These are phyloP conservation scores for Beroe ovata DNA, from an alignment of 37 sponge, comb jelly and placozoan genomes.

Conservation along the genomic window DNA sequence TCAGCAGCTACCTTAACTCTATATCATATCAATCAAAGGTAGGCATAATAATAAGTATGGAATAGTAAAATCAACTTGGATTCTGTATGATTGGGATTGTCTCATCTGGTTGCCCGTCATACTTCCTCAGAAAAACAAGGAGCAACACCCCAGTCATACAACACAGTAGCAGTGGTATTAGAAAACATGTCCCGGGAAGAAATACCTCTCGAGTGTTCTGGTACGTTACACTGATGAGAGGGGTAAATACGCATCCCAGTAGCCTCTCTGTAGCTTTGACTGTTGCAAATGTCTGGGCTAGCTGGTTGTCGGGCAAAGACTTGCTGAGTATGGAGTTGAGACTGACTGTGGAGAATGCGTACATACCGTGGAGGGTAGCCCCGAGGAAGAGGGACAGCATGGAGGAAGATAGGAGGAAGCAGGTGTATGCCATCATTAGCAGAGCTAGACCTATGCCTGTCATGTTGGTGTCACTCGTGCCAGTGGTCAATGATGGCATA, in stretches of 20 bases:
- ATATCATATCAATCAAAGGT: too few relatives aligned
- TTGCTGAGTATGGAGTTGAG: conserved; percentile 57
- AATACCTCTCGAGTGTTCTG: neutral
- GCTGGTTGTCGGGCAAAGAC: conserved; percentile 6
- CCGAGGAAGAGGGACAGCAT: conserved; percentile 6
- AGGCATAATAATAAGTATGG: too few relatives aligned
- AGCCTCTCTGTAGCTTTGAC: neutral
- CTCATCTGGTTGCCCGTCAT: neutral
- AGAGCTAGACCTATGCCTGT: neutral
- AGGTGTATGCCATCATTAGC: neutral
- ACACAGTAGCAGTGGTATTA: conserved; percentile 1
- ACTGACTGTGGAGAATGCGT: neutral
- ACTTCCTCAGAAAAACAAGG: neutral
- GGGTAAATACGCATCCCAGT: neutral
- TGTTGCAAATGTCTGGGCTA: neutral
- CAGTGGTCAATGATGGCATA: neutral
- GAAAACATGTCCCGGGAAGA: conserved; percentile 3
- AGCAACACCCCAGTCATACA: neutral
- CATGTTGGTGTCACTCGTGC: conserved; percentile 20
- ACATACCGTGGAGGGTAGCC: conserved; percentile 39
- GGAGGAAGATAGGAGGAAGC: neutral
- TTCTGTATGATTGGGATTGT: neutral
- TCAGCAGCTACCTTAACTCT: too few relatives aligned
- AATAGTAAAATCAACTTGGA: neutral
- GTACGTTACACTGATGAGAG: neutral